Percentiles rank a stretch among this genome's conserved stretches.
These are phyloP conservation scores for Sycobia sp. DNA, from an alignment of 1,140 invertebrate genomes.

Conservation along the genomic window DNA sequence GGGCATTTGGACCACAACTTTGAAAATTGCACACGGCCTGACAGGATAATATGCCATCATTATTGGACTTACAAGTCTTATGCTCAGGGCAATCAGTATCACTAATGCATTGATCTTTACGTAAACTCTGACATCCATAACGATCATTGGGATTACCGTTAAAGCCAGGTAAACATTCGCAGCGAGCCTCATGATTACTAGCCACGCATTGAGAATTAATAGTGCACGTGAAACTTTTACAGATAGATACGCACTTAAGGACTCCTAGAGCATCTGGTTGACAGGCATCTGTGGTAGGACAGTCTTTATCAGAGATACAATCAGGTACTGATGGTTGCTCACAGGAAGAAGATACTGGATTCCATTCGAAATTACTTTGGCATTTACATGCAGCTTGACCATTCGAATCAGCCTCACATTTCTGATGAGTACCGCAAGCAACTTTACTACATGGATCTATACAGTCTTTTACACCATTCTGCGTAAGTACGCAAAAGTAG, in stretches of 20 bases:
- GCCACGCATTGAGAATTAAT: conserved; percentile 81
- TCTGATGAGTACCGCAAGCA: conserved; percentile 80
- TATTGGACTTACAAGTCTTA: conserved; percentile 69
- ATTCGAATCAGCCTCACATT: conserved; percentile 71
- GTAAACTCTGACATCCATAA: conserved; percentile 75
- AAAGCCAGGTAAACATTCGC: conserved; percentile 79
- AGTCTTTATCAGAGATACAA: conserved; percentile 75
- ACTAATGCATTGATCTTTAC: conserved; percentile 75
- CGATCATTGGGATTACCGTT: conserved; percentile 87
- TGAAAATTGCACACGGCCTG: conserved; percentile 75
- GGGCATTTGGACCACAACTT: conserved; percentile 81
- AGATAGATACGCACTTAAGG: conserved; percentile 79
- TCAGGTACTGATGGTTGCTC: conserved; percentile 85
- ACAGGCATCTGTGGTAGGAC: conserved; percentile 72
- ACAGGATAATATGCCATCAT: conserved; percentile 63
- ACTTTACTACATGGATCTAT: conserved; percentile 78
- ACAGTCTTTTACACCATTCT: conserved; percentile 70
- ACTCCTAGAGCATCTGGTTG: conserved; percentile 82
- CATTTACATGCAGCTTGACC: conserved; percentile 78
- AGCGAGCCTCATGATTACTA: conserved; percentile 74
- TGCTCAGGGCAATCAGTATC: conserved; percentile 82
- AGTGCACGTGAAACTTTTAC: conserved; percentile 80
- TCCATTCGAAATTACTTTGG: conserved; percentile 77
- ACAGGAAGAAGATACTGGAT: conserved; percentile 77
- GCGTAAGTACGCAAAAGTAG: conserved; percentile 66